Base-by-base conservation (phyloP, 2,888 invertebrate species). In the Sinelater perroti region DNA sequence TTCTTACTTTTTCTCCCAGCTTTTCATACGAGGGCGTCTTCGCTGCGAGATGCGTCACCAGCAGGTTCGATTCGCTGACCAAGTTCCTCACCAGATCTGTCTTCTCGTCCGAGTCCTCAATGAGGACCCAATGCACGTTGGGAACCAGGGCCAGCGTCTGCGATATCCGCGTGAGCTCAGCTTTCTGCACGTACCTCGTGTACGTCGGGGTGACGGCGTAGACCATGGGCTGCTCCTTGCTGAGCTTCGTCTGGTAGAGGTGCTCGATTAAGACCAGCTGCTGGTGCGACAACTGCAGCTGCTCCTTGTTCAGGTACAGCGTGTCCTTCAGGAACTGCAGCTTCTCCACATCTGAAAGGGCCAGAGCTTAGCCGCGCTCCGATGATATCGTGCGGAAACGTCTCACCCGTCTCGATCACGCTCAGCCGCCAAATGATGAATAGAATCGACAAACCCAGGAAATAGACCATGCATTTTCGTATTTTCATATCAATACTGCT, bases 121-220 rank as follows among this genome's bases (percentile, higher is more conserved):
- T 84, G 14, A 97, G 80, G 62, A 97, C 89, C 97, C 97, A 97
- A 75, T 96, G 93, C 49, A 97, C 83, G 75, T 93, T 92, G 58
- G 91, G 90, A 54, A 96, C 88, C 66, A 92, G 84, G 79, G 89
- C 86, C 62, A 97, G 84, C 1, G 95, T 90, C 75, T 97, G 93
- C 1, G 92, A 90, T 46, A 97, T 80, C 72, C 97, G 87, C 46
- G 95, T 95, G 7, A 97, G 81, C 78, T 97, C 97, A 6, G 97
- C 97, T 78, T 95, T 95, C 79, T 97, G 97, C 20, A 91, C 91
- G 30, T 91, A 87, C 59, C 97, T 83, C 17, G 87, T 78, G 76
- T 95, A 94, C 0, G 97, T 97, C 24, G 97, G 97, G 2, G 97
- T 97, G 66, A 97, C 88, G 10, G 91, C 91, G 77, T 93, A 97